Base-by-base conservation (phyloP, 2,888 invertebrate genomes). In the Idaea biselata region DNA sequence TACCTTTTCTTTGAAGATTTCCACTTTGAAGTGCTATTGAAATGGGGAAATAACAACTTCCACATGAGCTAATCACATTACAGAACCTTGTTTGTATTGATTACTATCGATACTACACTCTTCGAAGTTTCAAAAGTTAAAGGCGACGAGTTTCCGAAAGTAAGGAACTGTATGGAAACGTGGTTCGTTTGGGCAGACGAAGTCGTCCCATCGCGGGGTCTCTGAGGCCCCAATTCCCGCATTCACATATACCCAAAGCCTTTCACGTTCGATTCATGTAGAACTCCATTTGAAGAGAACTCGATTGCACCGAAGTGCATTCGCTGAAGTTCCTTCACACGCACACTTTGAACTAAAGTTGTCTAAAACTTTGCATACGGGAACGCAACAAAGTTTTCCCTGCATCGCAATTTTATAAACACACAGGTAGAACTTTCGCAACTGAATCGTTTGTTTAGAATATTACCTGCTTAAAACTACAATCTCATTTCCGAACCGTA, bases 301-400 rank as follows among this genome's bases (percentile, higher is more conserved):
- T 79, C 81, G 73, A 83, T 84, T 82, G 81, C 77, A 78, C 68
- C 72, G 73, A 77, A 84, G 77, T 80, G 83, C 80, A 74, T 74
- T 78, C 76, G 73, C 73, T 69, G 69, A 25, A 80, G 78, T 83
- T 83, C 82, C 83, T 81, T 79, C 71, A 75, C 76, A 77, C 76
- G 76, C 79, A 76, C 72, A 78, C 77, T 78, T 81, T 76, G 72
- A 73, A 79, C 80, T 81, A 76, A 86, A 88, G 79, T 87, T 84
- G 67, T 66, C 58, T n/a, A 59, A 63, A 81, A 82, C 78, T 86
- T 81, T 73, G 71, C 68, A 74, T 73, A 71, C 68, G 71, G 73
- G 72, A 74, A 74, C 72, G 71, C 68, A 74, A 71, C 69, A 66
- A 68, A 78, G 74, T 79, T 80, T 70, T 66, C 72, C 74, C 72